phyloP scores from a whole-genome alignment of 2,113 vertebrate species.

The Ciconia stormi region DNA sequence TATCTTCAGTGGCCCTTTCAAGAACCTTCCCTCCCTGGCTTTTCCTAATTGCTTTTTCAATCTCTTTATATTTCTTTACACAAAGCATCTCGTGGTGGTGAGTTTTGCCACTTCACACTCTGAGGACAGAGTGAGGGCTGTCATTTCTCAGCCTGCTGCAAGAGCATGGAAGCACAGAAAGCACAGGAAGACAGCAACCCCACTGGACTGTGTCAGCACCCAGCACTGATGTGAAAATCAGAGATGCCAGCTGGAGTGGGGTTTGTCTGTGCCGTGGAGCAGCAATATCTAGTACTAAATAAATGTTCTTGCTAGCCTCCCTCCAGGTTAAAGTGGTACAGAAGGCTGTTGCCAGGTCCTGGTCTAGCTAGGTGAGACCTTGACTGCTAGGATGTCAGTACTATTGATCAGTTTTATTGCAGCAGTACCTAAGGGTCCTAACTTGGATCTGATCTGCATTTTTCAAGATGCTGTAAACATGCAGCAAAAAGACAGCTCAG shows the following conservation, averaged over 20 bases:
- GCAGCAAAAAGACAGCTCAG: neutral
- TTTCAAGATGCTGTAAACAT: neutral
- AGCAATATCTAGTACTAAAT: neutral
- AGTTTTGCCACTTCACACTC: neutral
- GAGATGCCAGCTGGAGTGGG: neutral
- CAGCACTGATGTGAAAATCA: neutral
- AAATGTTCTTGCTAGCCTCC: neutral
- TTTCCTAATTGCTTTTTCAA: neutral
- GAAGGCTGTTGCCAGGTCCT: fast-evolving
- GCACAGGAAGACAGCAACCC: neutral
- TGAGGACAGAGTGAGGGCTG: neutral
- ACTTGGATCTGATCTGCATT: neutral
- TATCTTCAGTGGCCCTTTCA: neutral
- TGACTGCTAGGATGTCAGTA: neutral
- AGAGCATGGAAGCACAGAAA: neutral
- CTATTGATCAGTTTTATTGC: neutral
- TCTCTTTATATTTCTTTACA: neutral
- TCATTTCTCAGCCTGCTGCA: neutral
- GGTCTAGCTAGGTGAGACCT: neutral
- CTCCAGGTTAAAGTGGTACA: neutral
- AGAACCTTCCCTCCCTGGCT: neutral
- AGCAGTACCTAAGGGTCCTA: neutral
- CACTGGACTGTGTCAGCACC: too few relatives aligned
- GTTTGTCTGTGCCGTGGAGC: neutral
- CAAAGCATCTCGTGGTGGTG: fast-evolving